Evolutionary conservation across 2,888 invertebrate genomes (phyloP).

Genomic region (Pandemis corylana): DNA sequence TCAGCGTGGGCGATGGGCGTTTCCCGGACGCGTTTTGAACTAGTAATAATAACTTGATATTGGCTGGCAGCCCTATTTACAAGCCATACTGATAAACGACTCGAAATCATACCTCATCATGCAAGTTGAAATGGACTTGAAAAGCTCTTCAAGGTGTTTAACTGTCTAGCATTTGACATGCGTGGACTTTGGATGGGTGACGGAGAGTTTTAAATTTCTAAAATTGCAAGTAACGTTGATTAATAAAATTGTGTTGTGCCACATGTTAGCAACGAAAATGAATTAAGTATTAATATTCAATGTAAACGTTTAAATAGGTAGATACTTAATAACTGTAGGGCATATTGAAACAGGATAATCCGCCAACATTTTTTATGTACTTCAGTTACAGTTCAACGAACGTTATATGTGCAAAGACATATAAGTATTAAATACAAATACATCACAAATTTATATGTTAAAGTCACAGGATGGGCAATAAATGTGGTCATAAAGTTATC

Average conservation of each 20-base stretch:
- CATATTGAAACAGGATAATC: conserved; percentile 7
- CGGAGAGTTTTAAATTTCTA: background rate
- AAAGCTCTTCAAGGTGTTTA: background rate
- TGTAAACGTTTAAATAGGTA: background rate
- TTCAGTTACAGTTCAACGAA: conserved; percentile 32
- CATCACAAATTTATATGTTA: conserved; percentile 21
- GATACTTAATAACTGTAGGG: background rate
- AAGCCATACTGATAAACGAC: background rate
- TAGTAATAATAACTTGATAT: background rate
- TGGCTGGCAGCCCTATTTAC: background rate
- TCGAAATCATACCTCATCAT: background rate
- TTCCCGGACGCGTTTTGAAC: background rate
- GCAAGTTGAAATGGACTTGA: background rate
- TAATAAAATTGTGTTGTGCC: background rate
- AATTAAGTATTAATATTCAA: background rate
- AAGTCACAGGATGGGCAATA: conserved; percentile 22
- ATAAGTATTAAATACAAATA: conserved; percentile 5
- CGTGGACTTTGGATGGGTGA: conserved; percentile 9
- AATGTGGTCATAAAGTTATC: conserved; percentile 24
- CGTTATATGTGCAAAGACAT: conserved; percentile 2
- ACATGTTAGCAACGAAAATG: background rate
- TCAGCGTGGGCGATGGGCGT: background rate
- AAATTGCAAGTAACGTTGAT: conserved; percentile 25
- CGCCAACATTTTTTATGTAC: background rate
- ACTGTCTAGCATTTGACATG: background rate